These are phyloP conservation scores for Sebastiscus tertius DNA, from an alignment of 2,797 vertebrate genomes.

Conservation along the genomic window DNA sequence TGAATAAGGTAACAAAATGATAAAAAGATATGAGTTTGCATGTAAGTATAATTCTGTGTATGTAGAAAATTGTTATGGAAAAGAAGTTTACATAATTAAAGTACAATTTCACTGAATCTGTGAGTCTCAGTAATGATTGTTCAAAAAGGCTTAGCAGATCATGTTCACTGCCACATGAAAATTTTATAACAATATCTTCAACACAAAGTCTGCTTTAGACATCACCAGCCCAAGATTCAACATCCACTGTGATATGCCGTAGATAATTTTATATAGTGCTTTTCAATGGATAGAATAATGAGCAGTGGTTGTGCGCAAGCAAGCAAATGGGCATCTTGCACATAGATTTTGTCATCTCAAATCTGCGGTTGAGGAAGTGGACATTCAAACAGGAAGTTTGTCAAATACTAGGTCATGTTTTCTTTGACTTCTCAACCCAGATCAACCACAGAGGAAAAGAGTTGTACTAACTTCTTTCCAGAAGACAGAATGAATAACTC, in stretches of 20 bases:
- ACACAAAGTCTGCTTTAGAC: background rate
- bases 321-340: background rate
- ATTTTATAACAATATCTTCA: background rate
- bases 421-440: no score
- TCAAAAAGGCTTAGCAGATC: background rate
- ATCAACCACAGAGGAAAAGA: background rate
- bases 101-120: background rate
- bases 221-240: background rate
- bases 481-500: constrained; percentile 2
- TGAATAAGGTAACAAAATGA: background rate
- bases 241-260: background rate
- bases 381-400: background rate
- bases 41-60: background rate
- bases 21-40: background rate
- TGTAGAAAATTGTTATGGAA: background rate
- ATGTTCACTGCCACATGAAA: background rate
- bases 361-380: no score
- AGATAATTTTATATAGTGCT: background rate
- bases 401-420: no score
- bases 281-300: background rate
- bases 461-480: background rate
- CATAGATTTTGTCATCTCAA: background rate
- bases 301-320: background rate
- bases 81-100: background rate
- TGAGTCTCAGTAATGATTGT: background rate